phyloP scores from a whole-genome alignment of 2,888 invertebrate genomes.

The Orchesellides sinensis region DNA sequence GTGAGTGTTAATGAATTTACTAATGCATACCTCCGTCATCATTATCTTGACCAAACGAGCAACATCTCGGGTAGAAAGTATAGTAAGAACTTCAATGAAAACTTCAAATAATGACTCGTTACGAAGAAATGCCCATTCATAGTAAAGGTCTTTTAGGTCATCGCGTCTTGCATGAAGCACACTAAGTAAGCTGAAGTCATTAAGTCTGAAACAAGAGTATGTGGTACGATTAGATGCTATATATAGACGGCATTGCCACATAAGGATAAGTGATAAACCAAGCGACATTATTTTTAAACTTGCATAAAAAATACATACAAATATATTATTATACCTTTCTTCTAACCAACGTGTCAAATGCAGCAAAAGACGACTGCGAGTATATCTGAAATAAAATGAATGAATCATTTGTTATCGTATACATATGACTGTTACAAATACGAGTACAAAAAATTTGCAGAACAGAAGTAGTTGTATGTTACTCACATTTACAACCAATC shows the following conservation, averaged over 20 bases:
- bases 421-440: no score
- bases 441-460: no score
- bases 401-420: no score
- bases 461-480: no score
- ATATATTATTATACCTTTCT: conserved; percentile 68
- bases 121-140: conserved; percentile 74
- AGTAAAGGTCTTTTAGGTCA: conserved; percentile 67
- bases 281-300: no score
- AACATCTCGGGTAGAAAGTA: conserved; percentile 70
- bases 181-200: conserved; percentile 53
- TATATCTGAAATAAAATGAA: conserved; percentile 70
- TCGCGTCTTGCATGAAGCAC: conserved; percentile 39
- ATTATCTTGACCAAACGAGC: conserved; percentile 59
- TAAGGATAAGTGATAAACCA: no score
- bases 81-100: conserved; percentile 67
- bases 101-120: conserved; percentile 66
- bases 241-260: no score
- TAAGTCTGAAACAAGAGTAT: no score
- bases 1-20: background rate
- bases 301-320: background rate
- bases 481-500: no score
- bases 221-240: no score
- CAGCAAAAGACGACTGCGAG: conserved; percentile 71
- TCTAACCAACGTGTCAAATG: conserved; percentile 74
- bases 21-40: conserved; percentile 55